phyloP scores from a whole-genome alignment of 2,113 vertebrate species.

The Toxotes jaculatrix region DNA sequence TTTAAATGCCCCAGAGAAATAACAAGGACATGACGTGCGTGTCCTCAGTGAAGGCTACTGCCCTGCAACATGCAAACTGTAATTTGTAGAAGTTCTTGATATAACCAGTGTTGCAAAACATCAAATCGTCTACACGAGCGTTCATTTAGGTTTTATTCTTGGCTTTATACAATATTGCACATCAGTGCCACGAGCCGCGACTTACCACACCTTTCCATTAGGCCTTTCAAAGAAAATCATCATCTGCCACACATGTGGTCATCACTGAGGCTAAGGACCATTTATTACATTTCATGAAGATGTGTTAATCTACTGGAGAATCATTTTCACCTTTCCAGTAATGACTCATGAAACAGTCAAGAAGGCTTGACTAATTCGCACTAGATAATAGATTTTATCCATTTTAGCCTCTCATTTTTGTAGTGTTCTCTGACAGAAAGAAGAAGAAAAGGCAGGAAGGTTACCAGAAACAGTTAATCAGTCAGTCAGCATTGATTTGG shows the following conservation, averaged over 20 bases:
- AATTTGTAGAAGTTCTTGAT: conserved; percentile 16
- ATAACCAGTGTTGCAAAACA: conserved; percentile 41
- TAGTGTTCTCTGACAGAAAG: conserved; percentile 32
- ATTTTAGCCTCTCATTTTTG: conserved; percentile 58
- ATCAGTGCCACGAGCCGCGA: conserved; percentile 45
- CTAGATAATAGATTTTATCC: conserved; percentile 72
- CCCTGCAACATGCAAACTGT: neutral
- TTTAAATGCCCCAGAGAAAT: neutral
- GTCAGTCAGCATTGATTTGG: neutral
- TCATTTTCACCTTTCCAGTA: conserved; percentile 75
- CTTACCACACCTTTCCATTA: conserved; percentile 39
- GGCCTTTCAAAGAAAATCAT: conserved; percentile 45
- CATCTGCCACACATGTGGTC: conserved; percentile 55
- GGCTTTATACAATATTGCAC: conserved; percentile 34
- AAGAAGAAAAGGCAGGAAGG: conserved; percentile 4
- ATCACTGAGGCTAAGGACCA: conserved; percentile 68
- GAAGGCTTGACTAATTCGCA: conserved; percentile 75
- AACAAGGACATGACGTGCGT: neutral
- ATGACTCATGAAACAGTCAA: conserved; percentile 73
- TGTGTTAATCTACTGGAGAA: conserved; percentile 72
- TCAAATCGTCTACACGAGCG: conserved; percentile 54
- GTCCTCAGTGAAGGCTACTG: neutral
- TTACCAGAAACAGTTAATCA: conserved; percentile 11
- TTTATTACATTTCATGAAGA: conserved; percentile 73
- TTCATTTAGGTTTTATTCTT: conserved; percentile 49